Base-by-base conservation (phyloP, 2,113 vertebrate genomes). In the Pandion haliaetus region DNA sequence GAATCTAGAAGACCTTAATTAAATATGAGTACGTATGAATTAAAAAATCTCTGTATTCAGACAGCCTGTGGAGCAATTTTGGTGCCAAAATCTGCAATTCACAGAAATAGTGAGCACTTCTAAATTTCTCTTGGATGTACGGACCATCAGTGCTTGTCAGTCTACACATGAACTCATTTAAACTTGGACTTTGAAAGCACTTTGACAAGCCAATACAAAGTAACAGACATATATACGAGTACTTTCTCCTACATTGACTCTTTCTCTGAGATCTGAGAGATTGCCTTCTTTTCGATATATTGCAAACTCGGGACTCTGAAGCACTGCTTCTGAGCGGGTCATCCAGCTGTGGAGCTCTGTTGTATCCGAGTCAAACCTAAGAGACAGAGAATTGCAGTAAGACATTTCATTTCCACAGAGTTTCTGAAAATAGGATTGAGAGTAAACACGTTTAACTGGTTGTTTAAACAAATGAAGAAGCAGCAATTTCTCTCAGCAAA, bases 281-380 rank as follows among this genome's bases (percentile, higher is more conserved):
- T 98, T 99, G 88, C 99, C 99, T 74, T 99, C 99, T 78, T 99
- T 99, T 28, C 99, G 98, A 23, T 98, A 99, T 84, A 99, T 55
- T 14, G 99, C 98, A 94, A 99, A 99, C 95, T 99, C 99, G 0
- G 99, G 99, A 95, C 99, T 99, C 97, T 99, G 99, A 34, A 99
- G 98, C 94, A 99, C 98, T 44, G 99, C 99, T 98, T 99, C 99
- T 12, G 99, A 99, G 8, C 99, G 99, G 32, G 99, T 99, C 98
- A 99, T 99, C 98, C 99, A 99, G 90, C 99, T 99, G 96, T 99
- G 99, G 61, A 99, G 98, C 98, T 99, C 99, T 29, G 99, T 99
- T 93, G 99, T 99, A 91, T 99, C 99, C 5, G 99, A 98, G 88
- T 99, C 99, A 98, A 99, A 99, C 97, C 99, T 99, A 97, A 58